Conservation (phyloP, 1,140 invertebrate genomes). For the Nephila pilipes region DNA sequence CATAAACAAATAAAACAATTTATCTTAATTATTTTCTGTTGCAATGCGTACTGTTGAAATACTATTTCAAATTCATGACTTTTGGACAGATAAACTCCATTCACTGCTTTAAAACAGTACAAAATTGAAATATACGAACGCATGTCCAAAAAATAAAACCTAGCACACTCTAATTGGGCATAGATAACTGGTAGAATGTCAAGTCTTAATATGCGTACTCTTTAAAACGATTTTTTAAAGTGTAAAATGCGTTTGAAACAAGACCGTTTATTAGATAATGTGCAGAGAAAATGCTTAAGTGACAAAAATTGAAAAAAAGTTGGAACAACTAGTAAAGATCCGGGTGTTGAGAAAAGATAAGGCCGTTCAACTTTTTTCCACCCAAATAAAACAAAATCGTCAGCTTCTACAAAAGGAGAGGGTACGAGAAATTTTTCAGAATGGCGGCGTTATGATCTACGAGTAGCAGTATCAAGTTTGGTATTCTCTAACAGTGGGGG, state of each 20-base stretch:
- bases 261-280: conserved; percentile 5
- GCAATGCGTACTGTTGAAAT: too few relatives aligned
- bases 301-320: conserved; percentile 10
- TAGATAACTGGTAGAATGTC: background rate
- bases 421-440: background rate
- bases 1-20: too few relatives aligned
- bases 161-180: background rate
- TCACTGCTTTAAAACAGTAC: too few relatives aligned
- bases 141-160: too few relatives aligned
- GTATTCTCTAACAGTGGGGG: background rate
- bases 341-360: conserved; percentile 1
- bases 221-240: background rate
- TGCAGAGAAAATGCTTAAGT: background rate
- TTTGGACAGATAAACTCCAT: too few relatives aligned
- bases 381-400: background rate
- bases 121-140: too few relatives aligned
- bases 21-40: too few relatives aligned
- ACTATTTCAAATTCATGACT: too few relatives aligned
- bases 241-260: background rate
- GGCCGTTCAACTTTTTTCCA: background rate
- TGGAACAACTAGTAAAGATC: background rate
- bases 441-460: background rate
- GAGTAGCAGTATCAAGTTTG: background rate
- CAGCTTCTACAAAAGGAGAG: background rate
- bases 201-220: background rate